Evolutionary conservation across 2,113 vertebrate species (phyloP).

Genomic region (Sus scrofa): T2T-Sscrofa CM000820.6:42284001-42284500

Average conservation of each 20-base stretch:
- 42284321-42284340: background rate
- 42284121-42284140: slow-evolving; percentile 51
- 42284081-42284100: slow-evolving; percentile 33
- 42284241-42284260: slow-evolving; percentile 31
- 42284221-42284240: background rate
- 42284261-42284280: background rate
- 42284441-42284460: slow-evolving; percentile 23
- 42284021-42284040: slow-evolving; percentile 55
- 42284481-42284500: background rate
- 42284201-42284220: slow-evolving; percentile 27
- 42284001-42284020: slow-evolving; percentile 49
- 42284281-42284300: slow-evolving; percentile 23
- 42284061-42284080: slow-evolving; percentile 48
- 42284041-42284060: slow-evolving; percentile 54
- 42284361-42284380: background rate
- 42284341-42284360: background rate
- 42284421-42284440: background rate
- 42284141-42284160: slow-evolving; percentile 24
- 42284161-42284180: slow-evolving; percentile 22
- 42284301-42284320: background rate
- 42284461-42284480: background rate
- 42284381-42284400: slow-evolving; percentile 33
- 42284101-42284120: slow-evolving; percentile 41
- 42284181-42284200: slow-evolving; percentile 34
- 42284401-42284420: slow-evolving; percentile 13